Evolutionary conservation across 1,140 invertebrate species (phyloP).

Genomic region (Drosophila nannoptera): DNA sequence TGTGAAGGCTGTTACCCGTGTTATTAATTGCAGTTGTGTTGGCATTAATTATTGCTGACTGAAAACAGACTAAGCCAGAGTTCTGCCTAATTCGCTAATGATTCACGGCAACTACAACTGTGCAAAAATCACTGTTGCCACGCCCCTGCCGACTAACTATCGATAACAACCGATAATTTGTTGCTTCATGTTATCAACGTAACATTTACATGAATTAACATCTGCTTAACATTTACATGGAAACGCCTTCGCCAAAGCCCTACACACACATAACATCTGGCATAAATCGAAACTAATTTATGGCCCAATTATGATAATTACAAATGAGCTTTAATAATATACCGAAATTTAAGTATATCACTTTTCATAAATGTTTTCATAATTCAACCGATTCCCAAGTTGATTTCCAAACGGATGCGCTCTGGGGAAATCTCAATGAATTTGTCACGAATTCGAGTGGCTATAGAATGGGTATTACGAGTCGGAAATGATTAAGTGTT

Average conservation of each 20-base stretch:
- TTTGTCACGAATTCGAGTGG: neutral
- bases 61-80: slow-evolving; percentile 21
- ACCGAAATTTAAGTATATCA: neutral
- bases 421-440: slow-evolving; percentile 2
- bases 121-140: slow-evolving; percentile 14
- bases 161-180: slow-evolving; percentile 4
- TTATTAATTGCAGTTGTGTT: slow-evolving; percentile 42
- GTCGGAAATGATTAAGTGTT: neutral
- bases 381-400: neutral
- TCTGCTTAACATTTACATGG: neutral
- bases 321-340: neutral
- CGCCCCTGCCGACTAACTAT: neutral
- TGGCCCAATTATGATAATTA: slow-evolving; percentile 14
- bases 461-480: neutral
- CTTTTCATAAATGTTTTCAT: slow-evolving; percentile 1
- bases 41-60: slow-evolving; percentile 45
- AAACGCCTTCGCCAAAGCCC: neutral
- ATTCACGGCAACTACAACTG: slow-evolving; percentile 28
- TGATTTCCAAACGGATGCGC: slow-evolving; percentile 1
- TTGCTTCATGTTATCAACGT: neutral
- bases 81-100: slow-evolving; percentile 31
- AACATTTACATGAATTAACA: neutral
- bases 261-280: neutral
- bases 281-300: slow-evolving; percentile 6
- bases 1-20: slow-evolving; percentile 37